Evolutionary conservation across 2,888 invertebrate species (phyloP), one percentile per base, ranked within the genome.

Genomic region (Cryptocephalus primarius): DNA sequence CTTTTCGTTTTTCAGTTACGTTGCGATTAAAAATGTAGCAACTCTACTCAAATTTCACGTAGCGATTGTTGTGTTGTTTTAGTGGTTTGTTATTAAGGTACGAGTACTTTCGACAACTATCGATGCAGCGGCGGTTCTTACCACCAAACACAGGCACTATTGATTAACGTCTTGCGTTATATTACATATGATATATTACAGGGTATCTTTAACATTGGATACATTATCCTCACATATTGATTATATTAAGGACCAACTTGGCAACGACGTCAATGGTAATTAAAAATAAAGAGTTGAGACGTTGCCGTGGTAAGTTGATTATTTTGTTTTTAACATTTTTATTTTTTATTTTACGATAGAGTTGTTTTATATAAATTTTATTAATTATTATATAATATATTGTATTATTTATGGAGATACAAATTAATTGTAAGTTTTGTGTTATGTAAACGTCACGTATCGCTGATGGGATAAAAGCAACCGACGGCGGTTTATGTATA

Each of bases 181-280:
- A 64, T 66, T 65, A 65, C 66, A 70, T 69, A 69, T 69, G 68
- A 69, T 70, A 65, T 70, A 70, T 70, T 70, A 71, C 71, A 71
- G 71, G 71, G 71, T 71, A 71, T 71, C 71, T 71, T 67, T 55
- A 64, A 67, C 62, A 61, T 69, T 66, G 69, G 69, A 70, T 71
- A 69, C 69, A 69, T 69, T 70, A 69, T 71, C 71, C 71, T 69
- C 65, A 67, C 66, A 63, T 64, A 64, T 63, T 63, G 13, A 63
- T 65, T 63, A 61, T 63, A 60, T 69, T 68, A 70, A 69, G 70
- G 68, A 69, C 70, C 70, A 70, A 70, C 60, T 57, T 58, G 68
- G 67, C 66, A 64, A 67, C 62, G 61, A 47, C 55, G 60, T 61
- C 58, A 62, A 39, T 47, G 44, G 11, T n/a, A 34, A 12, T 31